Evolutionary conservation across 2,888 invertebrate genomes (phyloP).

Genomic region (Phrixothrix hirtus): DNA sequence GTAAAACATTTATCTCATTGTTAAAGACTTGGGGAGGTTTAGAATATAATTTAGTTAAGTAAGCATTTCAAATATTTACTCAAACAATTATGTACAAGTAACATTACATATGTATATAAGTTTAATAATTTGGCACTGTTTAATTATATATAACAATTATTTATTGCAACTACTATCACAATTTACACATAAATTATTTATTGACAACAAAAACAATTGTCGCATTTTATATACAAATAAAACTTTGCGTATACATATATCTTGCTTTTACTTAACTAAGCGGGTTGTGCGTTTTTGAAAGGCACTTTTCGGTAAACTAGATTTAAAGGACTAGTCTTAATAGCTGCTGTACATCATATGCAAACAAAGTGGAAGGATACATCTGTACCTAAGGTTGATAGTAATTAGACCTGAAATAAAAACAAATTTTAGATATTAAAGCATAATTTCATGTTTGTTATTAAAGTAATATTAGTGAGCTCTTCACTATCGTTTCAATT

Average conservation of each 20-base stretch:
- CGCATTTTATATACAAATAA: background rate
- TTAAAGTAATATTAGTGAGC: too few relatives aligned
- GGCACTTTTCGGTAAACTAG: background rate
- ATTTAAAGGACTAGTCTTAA: background rate
- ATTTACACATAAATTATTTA: conserved; percentile 3
- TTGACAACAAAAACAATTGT: background rate
- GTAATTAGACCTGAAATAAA: background rate
- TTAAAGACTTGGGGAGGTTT: background rate
- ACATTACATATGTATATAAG: background rate
- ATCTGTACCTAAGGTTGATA: background rate
- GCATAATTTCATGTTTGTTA: too few relatives aligned
- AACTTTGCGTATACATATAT: background rate
- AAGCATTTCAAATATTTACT: background rate
- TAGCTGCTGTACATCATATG: background rate
- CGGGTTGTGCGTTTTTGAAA: background rate
- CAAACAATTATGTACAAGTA: conserved; percentile 1
- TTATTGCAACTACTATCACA: conserved; percentile 9
- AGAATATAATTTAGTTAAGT: background rate
- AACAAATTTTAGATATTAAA: background rate
- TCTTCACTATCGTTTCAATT: too few relatives aligned
- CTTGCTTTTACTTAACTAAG: background rate
- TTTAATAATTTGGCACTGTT: conserved; percentile 3
- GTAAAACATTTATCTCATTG: too few relatives aligned
- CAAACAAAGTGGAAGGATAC: background rate
- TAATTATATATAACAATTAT: conserved; percentile 13